phyloP scores from a whole-genome alignment of 2,888 invertebrate genomes.

The Microctonus brassicae region DNA sequence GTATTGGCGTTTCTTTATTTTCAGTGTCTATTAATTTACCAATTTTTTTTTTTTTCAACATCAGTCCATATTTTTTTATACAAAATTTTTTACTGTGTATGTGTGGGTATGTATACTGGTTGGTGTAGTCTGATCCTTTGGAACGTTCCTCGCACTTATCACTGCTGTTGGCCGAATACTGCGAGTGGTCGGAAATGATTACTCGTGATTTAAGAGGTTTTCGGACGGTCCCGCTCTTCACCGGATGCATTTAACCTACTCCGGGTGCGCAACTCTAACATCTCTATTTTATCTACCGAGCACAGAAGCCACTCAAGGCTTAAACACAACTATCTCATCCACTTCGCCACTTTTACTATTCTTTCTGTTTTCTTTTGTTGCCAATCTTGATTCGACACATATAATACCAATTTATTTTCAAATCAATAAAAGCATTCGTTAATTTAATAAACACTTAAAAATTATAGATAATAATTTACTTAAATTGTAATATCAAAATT shows the following conservation, averaged over 20 bases:
- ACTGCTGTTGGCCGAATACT: conserved; percentile 29
- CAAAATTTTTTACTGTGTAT: conserved; percentile 3
- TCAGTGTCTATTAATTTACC: background rate
- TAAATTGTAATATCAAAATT: too few species aligned
- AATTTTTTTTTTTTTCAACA: background rate
- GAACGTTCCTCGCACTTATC: conserved; percentile 18
- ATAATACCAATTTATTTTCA: background rate
- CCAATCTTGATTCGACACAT: conserved; percentile 7
- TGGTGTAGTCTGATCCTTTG: conserved; percentile 42
- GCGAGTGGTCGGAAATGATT: conserved; percentile 59
- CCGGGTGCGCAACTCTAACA: conserved; percentile 20
- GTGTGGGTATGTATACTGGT: conserved; percentile 16
- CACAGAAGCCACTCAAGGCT: conserved; percentile 57
- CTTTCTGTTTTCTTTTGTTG: conserved; percentile 19
- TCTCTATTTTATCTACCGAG: conserved; percentile 61
- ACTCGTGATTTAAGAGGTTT: conserved; percentile 58
- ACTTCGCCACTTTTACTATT: conserved; percentile 24
- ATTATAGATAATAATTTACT: too few species aligned
- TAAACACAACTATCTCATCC: conserved; percentile 40
- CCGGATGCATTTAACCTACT: conserved; percentile 55
- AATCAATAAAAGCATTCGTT: background rate
- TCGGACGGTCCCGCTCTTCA: conserved; percentile 42
- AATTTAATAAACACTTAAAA: too few species aligned
- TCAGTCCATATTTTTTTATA: background rate
- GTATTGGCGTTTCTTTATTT: background rate